phyloP scores from a whole-genome alignment of 2,113 vertebrate species.

The Xerus inauris region DNA sequence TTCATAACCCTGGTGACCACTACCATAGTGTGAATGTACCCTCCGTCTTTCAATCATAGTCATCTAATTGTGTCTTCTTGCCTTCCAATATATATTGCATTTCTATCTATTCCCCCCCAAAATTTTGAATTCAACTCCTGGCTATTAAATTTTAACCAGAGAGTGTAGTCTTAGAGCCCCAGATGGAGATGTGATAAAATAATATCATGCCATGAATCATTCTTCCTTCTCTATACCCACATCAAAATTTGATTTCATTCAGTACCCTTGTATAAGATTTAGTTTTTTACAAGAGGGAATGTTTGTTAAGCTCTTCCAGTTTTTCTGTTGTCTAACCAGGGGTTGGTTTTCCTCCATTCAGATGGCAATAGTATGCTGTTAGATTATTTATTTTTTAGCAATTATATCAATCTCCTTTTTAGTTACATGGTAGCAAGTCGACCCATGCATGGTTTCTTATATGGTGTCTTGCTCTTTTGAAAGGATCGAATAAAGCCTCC shows the following conservation, averaged over 20 bases:
- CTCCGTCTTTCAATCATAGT: background rate
- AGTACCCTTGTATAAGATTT: no score
- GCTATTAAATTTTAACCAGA: background rate
- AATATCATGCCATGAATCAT: background rate
- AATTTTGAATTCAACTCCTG: background rate
- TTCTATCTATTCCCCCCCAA: background rate
- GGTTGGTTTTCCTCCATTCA: background rate
- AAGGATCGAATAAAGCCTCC: background rate
- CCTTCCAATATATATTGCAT: background rate
- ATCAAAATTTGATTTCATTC: background rate
- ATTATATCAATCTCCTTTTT: background rate
- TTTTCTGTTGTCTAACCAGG: background rate
- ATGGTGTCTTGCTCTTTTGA: background rate
- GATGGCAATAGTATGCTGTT: background rate
- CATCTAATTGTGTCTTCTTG: background rate
- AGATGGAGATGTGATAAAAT: background rate
- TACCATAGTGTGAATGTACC: background rate
- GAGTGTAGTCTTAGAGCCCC: background rate
- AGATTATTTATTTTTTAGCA: background rate
- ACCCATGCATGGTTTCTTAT: background rate
- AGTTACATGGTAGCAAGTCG: background rate
- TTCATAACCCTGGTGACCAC: background rate
- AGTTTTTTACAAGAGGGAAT: no score
- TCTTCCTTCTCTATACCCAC: background rate
- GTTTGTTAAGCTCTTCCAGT: background rate